phyloP scores from a whole-genome alignment of 1,140 invertebrate species.

The Pseudomyrmex flavicornis region DNA sequence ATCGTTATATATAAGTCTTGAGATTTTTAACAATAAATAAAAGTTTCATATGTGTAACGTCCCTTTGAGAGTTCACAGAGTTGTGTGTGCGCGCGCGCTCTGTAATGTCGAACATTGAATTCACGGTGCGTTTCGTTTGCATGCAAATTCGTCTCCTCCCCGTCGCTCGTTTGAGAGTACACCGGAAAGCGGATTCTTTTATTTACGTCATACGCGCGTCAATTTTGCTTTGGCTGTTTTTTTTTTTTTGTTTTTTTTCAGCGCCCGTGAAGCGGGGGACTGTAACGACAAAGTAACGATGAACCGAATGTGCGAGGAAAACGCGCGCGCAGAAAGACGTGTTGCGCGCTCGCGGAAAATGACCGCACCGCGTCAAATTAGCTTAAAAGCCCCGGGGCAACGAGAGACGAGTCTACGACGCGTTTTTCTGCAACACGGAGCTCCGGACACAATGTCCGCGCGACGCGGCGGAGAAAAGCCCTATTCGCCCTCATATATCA shows the following conservation, averaged over 20 bases:
- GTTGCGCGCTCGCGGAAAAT: slow-evolving; percentile 8
- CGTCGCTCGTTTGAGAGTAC: no score
- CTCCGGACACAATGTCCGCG: slow-evolving; percentile 21
- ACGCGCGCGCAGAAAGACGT: slow-evolving; percentile 14
- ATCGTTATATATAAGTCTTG: no score
- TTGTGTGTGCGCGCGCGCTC: no score
- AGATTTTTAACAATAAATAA: no score
- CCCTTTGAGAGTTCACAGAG: no score
- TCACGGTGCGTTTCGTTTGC: not conserved
- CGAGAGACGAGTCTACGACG: not conserved
- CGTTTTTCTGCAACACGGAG: slow-evolving; percentile 21
- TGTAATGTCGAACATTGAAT: no score
- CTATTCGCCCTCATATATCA: slow-evolving; percentile 69
- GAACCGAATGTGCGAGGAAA: not conserved
- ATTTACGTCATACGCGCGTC: not conserved
- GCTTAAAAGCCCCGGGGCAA: slow-evolving; percentile 69
- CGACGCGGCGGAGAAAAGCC: slow-evolving; percentile 35
- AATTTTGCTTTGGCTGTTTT: not conserved
- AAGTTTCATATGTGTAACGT: no score
- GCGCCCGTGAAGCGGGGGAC: not conserved
- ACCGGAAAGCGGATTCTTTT: not conserved
- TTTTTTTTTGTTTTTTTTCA: not conserved
- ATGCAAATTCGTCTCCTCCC: not conserved
- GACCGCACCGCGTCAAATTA: slow-evolving; percentile 62
- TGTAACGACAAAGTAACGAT: not conserved